These are phyloP conservation scores for Tigriopus californicus DNA, from an alignment of 2,888 invertebrate species.

Conservation along the genomic window DNA sequence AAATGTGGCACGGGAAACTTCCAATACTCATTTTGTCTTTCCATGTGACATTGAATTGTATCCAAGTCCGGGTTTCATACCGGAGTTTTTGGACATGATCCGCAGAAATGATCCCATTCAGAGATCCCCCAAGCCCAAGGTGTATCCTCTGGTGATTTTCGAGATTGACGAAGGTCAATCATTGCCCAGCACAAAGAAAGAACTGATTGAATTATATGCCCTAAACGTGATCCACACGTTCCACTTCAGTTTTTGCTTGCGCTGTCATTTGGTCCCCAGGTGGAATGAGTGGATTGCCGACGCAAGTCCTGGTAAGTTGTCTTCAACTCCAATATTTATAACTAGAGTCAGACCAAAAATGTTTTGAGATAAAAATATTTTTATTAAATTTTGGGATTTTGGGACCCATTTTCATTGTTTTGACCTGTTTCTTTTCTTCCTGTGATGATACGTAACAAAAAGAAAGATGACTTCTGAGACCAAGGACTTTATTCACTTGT, in stretches of 20 bases:
- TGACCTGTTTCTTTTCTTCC: no score
- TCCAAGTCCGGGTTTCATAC: conserved; percentile 60
- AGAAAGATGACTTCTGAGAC: no score
- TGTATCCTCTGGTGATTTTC: conserved; percentile 72
- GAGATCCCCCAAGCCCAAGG: conserved; percentile 37
- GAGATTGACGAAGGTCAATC: conserved; percentile 39
- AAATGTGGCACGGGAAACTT: conserved; percentile 65
- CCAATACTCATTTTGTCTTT: conserved; percentile 59
- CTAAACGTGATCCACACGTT: conserved; percentile 68
- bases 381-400: no score
- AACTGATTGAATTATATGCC: conserved; percentile 44
- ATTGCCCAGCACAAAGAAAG: conserved; percentile 40
- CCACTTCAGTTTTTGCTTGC: conserved; percentile 71
- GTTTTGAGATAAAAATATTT: no score
- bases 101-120: conserved; percentile 31
- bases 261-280: conserved; percentile 45
- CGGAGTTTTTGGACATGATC: conserved; percentile 65
- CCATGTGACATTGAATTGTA: conserved; percentile 79
- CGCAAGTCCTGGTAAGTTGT: not conserved
- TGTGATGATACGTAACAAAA: no score
- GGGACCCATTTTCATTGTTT: no score
- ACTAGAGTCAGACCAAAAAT: no score
- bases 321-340: not conserved
- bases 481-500: no score
- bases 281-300: not conserved